Evolutionary conservation across 1,140 invertebrate genomes (phyloP), one percentile per base, ranked within the genome.

Genomic region (Drosophila azteca): DNA sequence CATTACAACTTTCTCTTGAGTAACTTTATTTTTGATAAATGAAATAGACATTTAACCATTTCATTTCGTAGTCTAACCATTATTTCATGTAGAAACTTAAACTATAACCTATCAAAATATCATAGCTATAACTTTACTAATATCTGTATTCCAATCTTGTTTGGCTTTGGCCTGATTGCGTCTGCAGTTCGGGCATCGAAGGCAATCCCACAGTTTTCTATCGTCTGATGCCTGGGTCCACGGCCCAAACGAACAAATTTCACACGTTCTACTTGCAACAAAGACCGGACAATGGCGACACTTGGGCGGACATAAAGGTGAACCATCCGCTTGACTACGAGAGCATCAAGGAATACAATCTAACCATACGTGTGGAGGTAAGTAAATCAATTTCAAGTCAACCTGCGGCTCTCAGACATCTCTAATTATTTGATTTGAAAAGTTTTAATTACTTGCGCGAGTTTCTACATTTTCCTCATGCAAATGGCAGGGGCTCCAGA

Each of bases 221-320:
- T 92, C 96, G 95, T 52, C 93, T 98, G 91, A 98, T 98, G 95
- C 97, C 97, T 58, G 97, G 97, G 68, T 98, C 97, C 11, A 98
- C 97, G 49, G 96, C 97, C 2, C 97, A 98, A 92, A 98, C 97
- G 49, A 98, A 98, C 93, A 98, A 98, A 92, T 96, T 96, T 92
- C 96, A 99, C 92, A 98, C 97, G 48, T 98, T 98, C 92, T 98
- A 98, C 92, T 94, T 98, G 67, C 97, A 98, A 94, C 97, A 98
- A 93, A 94, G 97, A 87, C 94, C 95, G 43, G 97, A 98, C 78
- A 96, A 97, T 90, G 96, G 96, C 26, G 96, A 96, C 75, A 98
- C 97, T 73, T 98, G 97, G 96, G 97, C 97, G 9, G 97, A 98
- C 90, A 97, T 98, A 92, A 97, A 98, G 94, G 97, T 98, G 67